A percentile compares a stretch with the other conserved stretches of the same genome.
phyloP scores from a whole-genome alignment of 2,888 invertebrate genomes.

The Ophion ventricosus region DNA sequence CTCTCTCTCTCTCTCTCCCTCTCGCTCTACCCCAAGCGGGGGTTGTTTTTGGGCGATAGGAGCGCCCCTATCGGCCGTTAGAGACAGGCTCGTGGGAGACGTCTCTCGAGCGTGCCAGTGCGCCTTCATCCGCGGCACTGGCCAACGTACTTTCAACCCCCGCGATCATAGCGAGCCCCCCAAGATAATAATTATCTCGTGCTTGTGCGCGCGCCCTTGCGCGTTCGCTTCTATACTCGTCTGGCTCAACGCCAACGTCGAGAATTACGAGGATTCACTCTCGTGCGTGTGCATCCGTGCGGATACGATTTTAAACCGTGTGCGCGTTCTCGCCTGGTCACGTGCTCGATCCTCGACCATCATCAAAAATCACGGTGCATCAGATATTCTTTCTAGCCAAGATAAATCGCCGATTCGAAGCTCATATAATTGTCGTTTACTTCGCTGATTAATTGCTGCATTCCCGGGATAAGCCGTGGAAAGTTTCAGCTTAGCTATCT shows the following conservation, averaged over 20 bases:
- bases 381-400: neutral
- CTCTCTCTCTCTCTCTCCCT: slow-evolving; percentile 39
- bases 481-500: too few relatives aligned
- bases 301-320: slow-evolving; percentile 1
- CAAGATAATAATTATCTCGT: slow-evolving; percentile 31
- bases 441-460: too few relatives aligned
- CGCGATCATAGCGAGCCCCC: slow-evolving; percentile 22
- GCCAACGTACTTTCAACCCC: slow-evolving; percentile 67
- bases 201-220: slow-evolving; percentile 25
- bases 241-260: neutral
- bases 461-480: too few relatives aligned
- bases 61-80: slow-evolving; percentile 73
- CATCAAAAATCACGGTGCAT: neutral
- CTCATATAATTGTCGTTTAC: too few relatives aligned
- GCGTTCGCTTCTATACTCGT: neutral
- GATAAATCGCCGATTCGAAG: neutral
- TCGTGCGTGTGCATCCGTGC: slow-evolving; percentile 16
- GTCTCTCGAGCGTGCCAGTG: slow-evolving; percentile 75
- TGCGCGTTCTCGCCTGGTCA: slow-evolving; percentile 20
- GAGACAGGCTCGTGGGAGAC: slow-evolving; percentile 58
- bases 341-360: slow-evolving; percentile 30
- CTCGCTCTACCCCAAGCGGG: slow-evolving; percentile 55
- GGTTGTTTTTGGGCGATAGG: slow-evolving; percentile 76
- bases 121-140: slow-evolving; percentile 80
- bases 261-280: neutral